phyloP scores from a whole-genome alignment of 2,797 vertebrate species.

The Halcyon badia region DNA sequence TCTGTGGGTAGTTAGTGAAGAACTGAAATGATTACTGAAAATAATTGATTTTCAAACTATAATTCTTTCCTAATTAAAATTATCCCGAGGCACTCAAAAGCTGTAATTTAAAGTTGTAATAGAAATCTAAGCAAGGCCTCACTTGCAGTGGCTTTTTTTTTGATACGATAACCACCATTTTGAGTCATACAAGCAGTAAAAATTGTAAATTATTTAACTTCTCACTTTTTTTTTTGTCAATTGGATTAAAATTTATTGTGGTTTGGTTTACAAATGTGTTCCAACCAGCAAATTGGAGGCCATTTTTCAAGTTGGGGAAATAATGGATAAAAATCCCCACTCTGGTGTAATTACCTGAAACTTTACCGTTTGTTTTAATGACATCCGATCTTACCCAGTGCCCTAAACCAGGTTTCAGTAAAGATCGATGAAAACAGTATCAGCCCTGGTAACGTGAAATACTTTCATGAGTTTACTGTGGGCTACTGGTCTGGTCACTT shows the following conservation, averaged over 20 bases:
- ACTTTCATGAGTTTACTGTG: not conserved
- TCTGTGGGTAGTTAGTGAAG: not conserved
- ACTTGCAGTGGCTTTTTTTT: not conserved
- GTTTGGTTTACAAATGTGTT: not conserved
- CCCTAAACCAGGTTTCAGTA: not conserved
- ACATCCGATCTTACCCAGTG: not conserved
- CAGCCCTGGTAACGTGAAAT: not conserved
- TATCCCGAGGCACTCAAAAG: conserved; percentile 4
- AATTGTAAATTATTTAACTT: not conserved
- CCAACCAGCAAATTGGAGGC: not conserved
- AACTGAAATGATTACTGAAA: conserved; percentile 22
- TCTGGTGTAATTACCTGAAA: not conserved
- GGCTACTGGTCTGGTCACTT: not conserved
- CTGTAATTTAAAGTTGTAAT: not conserved
- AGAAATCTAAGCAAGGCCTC: conserved; percentile 7
- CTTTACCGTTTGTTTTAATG: not conserved
- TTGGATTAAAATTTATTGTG: not conserved
- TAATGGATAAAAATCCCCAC: not conserved
- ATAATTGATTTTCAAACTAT: conserved; percentile 38
- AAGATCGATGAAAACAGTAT: not conserved
- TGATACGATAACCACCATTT: not conserved
- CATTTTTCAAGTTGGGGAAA: not conserved
- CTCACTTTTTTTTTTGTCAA: not conserved
- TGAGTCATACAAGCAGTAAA: not conserved
- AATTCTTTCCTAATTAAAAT: conserved; percentile 31